Conservation (phyloP, 2,113 vertebrate species). For the Proteles cristata region DNA sequence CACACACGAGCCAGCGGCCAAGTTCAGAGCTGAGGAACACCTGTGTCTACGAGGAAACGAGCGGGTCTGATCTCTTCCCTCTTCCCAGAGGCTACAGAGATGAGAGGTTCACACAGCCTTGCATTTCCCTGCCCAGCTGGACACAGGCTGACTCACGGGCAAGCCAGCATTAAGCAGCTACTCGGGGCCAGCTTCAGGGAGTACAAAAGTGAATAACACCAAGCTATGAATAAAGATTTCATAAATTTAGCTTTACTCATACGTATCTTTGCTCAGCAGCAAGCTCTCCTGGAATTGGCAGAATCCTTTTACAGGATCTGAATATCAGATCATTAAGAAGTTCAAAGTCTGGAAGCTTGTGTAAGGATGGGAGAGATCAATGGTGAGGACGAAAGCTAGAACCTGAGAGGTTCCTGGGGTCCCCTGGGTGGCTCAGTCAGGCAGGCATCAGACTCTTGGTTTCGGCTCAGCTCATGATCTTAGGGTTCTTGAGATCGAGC, state of each 20-base stretch:
- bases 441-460: too few relatives aligned
- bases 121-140: neutral
- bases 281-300: conserved; percentile 14
- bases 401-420: neutral
- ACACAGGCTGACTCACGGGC: neutral
- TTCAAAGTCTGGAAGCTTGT: neutral
- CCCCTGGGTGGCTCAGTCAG: too few relatives aligned
- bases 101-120: neutral
- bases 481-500: too few relatives aligned
- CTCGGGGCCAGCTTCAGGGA: neutral
- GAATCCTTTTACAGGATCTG: neutral
- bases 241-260: conserved; percentile 49
- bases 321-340: conserved; percentile 18
- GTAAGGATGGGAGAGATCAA: neutral
- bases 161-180: conserved; percentile 39
- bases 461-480: too few relatives aligned
- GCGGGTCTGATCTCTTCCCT: neutral
- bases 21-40: conserved; percentile 44
- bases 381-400: neutral
- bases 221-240: conserved; percentile 20
- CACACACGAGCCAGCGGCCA: neutral
- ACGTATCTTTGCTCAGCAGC: neutral
- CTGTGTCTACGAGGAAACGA: conserved; percentile 46
- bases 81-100: conserved; percentile 36
- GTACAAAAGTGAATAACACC: conserved; percentile 28